Base-by-base conservation (phyloP, 2,888 invertebrate species). In the Euzetes globulus region DNA sequence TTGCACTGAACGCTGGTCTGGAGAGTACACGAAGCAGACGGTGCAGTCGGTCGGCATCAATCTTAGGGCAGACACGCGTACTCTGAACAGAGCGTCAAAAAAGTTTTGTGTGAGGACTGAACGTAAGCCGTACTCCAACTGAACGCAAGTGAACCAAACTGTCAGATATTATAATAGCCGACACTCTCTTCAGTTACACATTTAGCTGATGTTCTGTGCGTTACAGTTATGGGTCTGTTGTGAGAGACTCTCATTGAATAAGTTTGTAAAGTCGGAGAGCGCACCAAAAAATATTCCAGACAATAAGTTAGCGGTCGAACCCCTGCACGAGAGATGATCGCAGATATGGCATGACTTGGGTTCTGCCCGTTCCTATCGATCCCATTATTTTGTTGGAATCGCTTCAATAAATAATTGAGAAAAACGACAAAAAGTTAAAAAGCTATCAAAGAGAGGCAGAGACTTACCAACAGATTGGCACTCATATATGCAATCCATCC, bases 31-130 rank as follows among this genome's bases (percentile, higher is more conserved):
- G 22, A n/a, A 29, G 29, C 63, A 37, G 13, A 33, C 33, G 15
- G 63, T n/a, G 33, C 63, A 63, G 29, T 33, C 33, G 63, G 63
- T 33, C 29, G 63, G 33, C 63, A 63, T 33, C 63, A 63, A 33
- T 63, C 33, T 63, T 63, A 37, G 33, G 63, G 63, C 63, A 63
- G 63, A 63, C 63, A 63, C 63, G 63, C 63, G 63, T 63, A 63
- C 58, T 27, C 19, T 58, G 58, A 4, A 27, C 27, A 13, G 25
- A 27, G 13, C 22, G 58, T 58, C 25, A 27, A 58, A 58, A 52
- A 22, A 25, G 25, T 58, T 58, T 58, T 58, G 4, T 58, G 27
- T 19, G 13, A 27, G 22, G 27, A 15, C 15, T 27, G 25, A 6
- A 22, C n/a, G 9, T 52, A 27, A 27, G 22, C 22, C 27, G 15